Conservation (phyloP, 2,888 invertebrate genomes). For the Oasisia sp. region DNA sequence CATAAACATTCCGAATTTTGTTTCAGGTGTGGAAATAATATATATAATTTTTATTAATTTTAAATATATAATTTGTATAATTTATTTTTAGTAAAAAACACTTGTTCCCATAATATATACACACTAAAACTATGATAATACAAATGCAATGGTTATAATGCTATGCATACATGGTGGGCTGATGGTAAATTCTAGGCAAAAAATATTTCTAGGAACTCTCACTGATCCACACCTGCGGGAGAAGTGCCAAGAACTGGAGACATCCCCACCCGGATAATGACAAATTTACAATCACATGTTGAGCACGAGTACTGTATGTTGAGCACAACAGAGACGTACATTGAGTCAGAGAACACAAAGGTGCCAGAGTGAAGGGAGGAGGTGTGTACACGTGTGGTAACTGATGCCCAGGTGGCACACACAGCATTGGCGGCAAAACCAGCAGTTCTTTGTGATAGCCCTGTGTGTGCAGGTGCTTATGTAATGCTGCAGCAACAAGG, state of each 20-base stretch:
- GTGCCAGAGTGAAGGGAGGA: background rate
- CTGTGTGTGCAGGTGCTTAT: background rate
- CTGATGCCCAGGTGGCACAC: background rate
- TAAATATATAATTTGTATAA: too few species aligned
- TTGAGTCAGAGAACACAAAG: background rate
- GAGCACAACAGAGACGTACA: background rate
- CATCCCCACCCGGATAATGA: background rate
- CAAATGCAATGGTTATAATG: background rate
- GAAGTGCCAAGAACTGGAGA: background rate
- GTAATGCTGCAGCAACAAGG: background rate
- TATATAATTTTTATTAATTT: too few species aligned
- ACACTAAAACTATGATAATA: background rate
- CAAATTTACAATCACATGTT: background rate
- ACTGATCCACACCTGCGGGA: background rate
- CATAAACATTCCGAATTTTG: background rate
- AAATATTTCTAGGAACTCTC: background rate
- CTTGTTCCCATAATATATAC: background rate
- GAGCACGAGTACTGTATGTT: background rate
- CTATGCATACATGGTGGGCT: background rate
- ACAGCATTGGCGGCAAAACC: background rate
- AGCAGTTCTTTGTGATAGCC: background rate
- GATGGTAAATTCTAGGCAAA: background rate
- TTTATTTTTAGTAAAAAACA: background rate
- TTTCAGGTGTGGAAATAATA: background rate
- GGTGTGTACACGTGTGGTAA: background rate